These are phyloP conservation scores for Campoplex capitator DNA, from an alignment of 2,888 invertebrate genomes.

Conservation along the genomic window DNA sequence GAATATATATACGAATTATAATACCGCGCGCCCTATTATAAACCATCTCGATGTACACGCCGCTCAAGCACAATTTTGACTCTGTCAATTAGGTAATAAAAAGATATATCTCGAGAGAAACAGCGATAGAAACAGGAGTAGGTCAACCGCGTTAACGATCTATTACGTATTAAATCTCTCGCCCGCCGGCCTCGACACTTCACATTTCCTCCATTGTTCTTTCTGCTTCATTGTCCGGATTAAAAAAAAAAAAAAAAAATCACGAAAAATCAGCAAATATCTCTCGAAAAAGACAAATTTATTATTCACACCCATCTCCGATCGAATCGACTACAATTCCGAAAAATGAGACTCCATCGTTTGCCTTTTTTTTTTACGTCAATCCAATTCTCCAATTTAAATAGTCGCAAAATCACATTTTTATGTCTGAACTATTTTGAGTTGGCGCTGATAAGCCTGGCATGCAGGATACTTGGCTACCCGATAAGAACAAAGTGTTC, in stretches of 20 bases:
- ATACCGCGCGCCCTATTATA: slow-evolving; percentile 6
- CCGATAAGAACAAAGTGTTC: too few relatives aligned
- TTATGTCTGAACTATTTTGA: too few relatives aligned
- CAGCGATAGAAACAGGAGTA: not conserved
- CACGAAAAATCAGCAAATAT: too few relatives aligned
- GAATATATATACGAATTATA: not conserved
- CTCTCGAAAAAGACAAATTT: too few relatives aligned
- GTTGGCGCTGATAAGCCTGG: too few relatives aligned
- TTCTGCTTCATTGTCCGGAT: not conserved
- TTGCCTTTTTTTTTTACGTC: too few relatives aligned
- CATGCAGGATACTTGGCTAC: too few relatives aligned
- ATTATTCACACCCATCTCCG: too few relatives aligned
- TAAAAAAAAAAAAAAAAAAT: not conserved
- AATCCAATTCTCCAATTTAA: too few relatives aligned
- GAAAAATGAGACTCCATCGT: too few relatives aligned
- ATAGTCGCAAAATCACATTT: too few relatives aligned
- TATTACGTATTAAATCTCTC: slow-evolving; percentile 5
- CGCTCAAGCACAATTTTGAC: not conserved
- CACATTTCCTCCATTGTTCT: slow-evolving; percentile 7
- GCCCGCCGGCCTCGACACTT: not conserved
- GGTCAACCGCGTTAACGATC: slow-evolving; percentile 21
- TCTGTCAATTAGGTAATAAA: slow-evolving; percentile 42
- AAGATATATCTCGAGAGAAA: slow-evolving; percentile 11
- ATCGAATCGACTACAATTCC: too few relatives aligned
- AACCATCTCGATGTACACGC: not conserved